These are phyloP conservation scores for Netelia virgata DNA, from an alignment of 2,888 invertebrate genomes.

Conservation along the genomic window DNA sequence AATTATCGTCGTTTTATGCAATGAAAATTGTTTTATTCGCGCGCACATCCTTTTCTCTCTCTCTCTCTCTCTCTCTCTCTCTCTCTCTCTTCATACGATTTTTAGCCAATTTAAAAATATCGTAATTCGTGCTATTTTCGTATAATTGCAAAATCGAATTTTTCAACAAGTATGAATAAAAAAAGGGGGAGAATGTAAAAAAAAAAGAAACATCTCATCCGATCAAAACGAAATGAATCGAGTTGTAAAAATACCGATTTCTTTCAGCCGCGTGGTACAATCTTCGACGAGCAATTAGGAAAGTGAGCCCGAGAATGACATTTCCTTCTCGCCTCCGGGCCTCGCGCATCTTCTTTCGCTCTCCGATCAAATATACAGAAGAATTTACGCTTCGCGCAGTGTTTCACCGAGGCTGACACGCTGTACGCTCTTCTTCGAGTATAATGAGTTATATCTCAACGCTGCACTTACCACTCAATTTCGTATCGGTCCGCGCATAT, in stretches of 20 bases:
- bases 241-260: neutral
- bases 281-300: neutral
- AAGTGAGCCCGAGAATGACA: neutral
- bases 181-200: no score
- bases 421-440: neutral
- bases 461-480: slow-evolving; percentile 34
- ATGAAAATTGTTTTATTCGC: no score
- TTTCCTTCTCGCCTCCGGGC: slow-evolving; percentile 1
- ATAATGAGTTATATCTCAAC: slow-evolving; percentile 19
- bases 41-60: no score
- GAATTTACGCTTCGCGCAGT: slow-evolving; percentile 2
- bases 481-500: slow-evolving; percentile 37
- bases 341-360: neutral
- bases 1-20: no score
- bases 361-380: slow-evolving; percentile 28
- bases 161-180: no score
- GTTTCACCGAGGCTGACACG: neutral
- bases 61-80: no score
- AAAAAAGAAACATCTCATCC: neutral
- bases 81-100: no score
- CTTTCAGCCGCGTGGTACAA: neutral
- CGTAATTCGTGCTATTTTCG: no score
- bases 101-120: no score
- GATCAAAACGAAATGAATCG: neutral
- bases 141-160: no score